Percentiles rank a stretch among this genome's conserved stretches.
Conservation (phyloP, 2,113 vertebrate genomes). For the Siniperca chuatsi region DNA sequence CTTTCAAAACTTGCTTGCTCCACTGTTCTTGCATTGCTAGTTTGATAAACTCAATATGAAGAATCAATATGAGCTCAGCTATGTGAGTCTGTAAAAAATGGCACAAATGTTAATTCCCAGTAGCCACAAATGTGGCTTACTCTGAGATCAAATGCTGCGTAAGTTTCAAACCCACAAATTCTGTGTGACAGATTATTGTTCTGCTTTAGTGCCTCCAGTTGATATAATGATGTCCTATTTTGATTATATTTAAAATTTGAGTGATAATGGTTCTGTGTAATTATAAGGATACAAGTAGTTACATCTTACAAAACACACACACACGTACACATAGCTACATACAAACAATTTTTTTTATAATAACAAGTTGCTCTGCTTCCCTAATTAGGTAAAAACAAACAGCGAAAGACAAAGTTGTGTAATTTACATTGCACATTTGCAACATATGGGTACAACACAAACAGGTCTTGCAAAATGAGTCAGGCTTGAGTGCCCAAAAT, state of each 20-base stretch:
- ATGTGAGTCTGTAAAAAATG: constrained; percentile 34
- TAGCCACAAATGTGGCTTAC: not conserved
- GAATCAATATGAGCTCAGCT: too few relatives aligned
- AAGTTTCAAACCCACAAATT: not conserved
- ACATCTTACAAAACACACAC: not conserved
- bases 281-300: not conserved
- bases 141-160: not conserved
- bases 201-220: not conserved
- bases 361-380: not conserved
- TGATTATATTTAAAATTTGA: not conserved
- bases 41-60: constrained; percentile 50
- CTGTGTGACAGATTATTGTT: not conserved
- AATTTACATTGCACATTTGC: not conserved
- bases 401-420: not conserved
- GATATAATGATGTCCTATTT: not conserved
- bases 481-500: not conserved
- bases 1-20: constrained; percentile 52
- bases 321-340: not conserved
- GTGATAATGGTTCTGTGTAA: too few relatives aligned
- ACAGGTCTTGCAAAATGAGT: not conserved
- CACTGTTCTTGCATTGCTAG: constrained; percentile 34
- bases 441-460: not conserved
- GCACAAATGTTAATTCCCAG: constrained; percentile 18
- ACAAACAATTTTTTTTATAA: not conserved
- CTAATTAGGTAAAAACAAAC: not conserved